Conservation (phyloP, 2,888 invertebrate species). For the Lochmaea crataegi region DNA sequence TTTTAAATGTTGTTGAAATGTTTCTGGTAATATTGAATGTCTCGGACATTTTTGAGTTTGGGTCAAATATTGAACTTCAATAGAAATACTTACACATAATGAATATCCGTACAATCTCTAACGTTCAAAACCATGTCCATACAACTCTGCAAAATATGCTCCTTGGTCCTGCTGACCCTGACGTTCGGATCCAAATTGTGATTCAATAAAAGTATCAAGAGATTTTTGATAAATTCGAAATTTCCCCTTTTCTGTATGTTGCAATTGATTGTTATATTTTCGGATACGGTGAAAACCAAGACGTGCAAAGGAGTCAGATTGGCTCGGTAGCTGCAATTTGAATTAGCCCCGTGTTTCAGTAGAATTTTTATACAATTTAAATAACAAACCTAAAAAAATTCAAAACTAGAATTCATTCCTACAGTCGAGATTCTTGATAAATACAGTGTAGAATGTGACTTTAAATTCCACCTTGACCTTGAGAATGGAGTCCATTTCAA, state of each 20-base stretch:
- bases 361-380: slow-evolving; percentile 77
- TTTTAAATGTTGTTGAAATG: not conserved
- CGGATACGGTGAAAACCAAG: slow-evolving; percentile 77
- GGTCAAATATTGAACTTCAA: not conserved
- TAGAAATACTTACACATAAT: slow-evolving; percentile 66
- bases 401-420: no score
- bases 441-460: no score
- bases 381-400: slow-evolving; percentile 71
- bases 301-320: slow-evolving; percentile 78
- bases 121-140: slow-evolving; percentile 79
- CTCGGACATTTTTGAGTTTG: no score
- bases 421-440: no score
- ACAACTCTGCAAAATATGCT: slow-evolving; percentile 77
- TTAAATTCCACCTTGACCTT: not conserved
- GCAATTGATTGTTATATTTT: slow-evolving; percentile 76
- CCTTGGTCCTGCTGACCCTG: slow-evolving; percentile 70
- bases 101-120: slow-evolving; percentile 74
- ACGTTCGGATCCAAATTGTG: slow-evolving; percentile 77
- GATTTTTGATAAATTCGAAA: slow-evolving; percentile 77
- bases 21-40: no score
- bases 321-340: slow-evolving; percentile 77
- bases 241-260: slow-evolving; percentile 75
- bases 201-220: slow-evolving; percentile 73
- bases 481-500: not conserved
- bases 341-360: slow-evolving; percentile 77